phyloP scores from a whole-genome alignment of 2,888 invertebrate genomes.

The Selenia dentaria region DNA sequence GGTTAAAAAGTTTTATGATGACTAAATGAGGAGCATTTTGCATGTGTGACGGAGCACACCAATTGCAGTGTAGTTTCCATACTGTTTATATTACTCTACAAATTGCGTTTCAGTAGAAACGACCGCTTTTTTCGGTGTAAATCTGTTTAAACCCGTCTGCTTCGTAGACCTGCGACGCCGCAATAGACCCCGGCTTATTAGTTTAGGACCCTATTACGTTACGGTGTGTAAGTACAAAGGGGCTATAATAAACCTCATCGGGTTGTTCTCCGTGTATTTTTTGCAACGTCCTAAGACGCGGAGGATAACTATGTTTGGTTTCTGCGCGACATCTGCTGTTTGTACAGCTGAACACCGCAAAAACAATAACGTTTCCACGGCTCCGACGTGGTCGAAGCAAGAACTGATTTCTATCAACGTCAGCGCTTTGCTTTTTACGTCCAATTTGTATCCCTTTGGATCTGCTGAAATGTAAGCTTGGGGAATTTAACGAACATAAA shows the following conservation, averaged over 20 bases:
- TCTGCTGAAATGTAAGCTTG: neutral
- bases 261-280: constrained; percentile 49
- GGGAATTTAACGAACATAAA: neutral
- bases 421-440: constrained; percentile 28
- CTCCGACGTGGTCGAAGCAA: constrained; percentile 45
- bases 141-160: constrained; percentile 67
- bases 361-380: constrained; percentile 52
- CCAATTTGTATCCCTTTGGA: neutral
- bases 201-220: constrained; percentile 77
- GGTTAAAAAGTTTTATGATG: too few species aligned
- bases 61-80: too few species aligned
- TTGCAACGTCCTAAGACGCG: constrained; percentile 46
- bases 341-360: constrained; percentile 64
- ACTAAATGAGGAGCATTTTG: too few species aligned
- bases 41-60: too few species aligned
- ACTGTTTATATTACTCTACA: constrained; percentile 8
- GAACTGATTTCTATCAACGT: constrained; percentile 64
- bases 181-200: constrained; percentile 68
- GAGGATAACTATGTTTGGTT: constrained; percentile 68
- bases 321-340: constrained; percentile 59
- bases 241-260: constrained; percentile 65
- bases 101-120: constrained; percentile 21
- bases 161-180: constrained; percentile 52
- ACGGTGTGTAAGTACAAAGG: constrained; percentile 66
- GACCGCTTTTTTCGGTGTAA: constrained; percentile 59